Base-by-base conservation (phyloP, 2,888 invertebrate genomes). In the Margaritifera margaritifera region DNA sequence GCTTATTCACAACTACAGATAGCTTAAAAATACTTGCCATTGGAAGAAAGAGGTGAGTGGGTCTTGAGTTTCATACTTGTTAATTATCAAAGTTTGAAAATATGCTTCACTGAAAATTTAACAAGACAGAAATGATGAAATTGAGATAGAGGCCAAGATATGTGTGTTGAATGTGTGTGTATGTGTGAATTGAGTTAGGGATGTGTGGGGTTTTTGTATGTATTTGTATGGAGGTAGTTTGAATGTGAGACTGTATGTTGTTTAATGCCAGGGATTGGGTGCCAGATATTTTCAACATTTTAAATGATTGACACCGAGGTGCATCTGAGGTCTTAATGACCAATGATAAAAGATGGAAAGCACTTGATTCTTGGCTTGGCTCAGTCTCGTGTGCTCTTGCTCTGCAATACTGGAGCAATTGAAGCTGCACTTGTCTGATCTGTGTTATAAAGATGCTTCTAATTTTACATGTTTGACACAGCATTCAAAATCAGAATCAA, bases 271-370 rank as follows among this genome's bases (percentile, higher is more conserved):
- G 15, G 11, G 42, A 42, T 42, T 42, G 42, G 42, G 42, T 42
- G 42, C 42, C 42, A 42, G 42, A 42, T 42, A 42, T 42, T 42
- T n/a, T 24, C 31, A 42, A 42, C 15, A 42, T 42, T 42, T n/a
- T 24, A 53, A 42, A 25, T 61, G 66, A 64, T 52, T 62, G 77
- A 77, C 27, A 67, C 62, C 64, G 78, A 78, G 82, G 82, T 84
- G 84, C 84, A 84, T 66, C 75, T 84, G 81, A 84, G 77, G 71
- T 68, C 65, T 57, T 15, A 20, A 15, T 25, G 56, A 72, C 74
- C 75, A n/a, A 63, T 83, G 81, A 83, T 80, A 77, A 76, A 65
- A 76, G 68, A 31, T 67, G 74, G 76, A 78, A 65, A 69, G 72
- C 69, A 63, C 64, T 62, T 25, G 59, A 51, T 58, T 61, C 25